Base-by-base conservation (phyloP, 2,797 vertebrate species). In the Melanotaenia nigrans region DNA sequence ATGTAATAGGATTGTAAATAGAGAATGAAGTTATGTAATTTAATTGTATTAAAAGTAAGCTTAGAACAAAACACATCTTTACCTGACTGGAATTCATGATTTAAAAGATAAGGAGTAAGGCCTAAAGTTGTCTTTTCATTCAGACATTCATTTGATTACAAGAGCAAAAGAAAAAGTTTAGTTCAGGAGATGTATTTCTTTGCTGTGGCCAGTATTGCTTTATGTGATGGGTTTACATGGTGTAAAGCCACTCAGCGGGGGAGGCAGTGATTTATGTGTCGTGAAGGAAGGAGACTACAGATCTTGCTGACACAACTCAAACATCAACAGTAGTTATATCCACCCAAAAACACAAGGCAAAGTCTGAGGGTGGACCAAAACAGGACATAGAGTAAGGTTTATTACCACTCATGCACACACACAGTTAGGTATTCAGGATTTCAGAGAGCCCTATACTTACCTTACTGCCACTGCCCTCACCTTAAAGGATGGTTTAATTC, bases 291-390 rank as follows among this genome's bases (percentile, higher is more conserved):
- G 68, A 60, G 47, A 69, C 79, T 58, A 61, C 83, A 86, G 74
- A 74, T 85, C 77, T 66, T 65, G 36, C 81, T 74, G 74, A 79
- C 83, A 85, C 73, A 60, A 80, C 53, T 77, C 63, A 56, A 66
- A 71, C 69, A 79, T 89, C 83, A 80, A 63, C 9, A 65, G 58
- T 78, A 88, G 82, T 87, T 79, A 86, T 69, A 78, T 80, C 68
- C 69, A 33, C 64, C 74, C 60, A 61, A 75, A 82, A 82, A 76
- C 61, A 83, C 82, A 80, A 77, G 45, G 67, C 59, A 54, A 86
- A 78, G 75, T 72, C 61, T 38, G 60, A 85, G 65, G 81, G 77
- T 81, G 72, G 77, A 85, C 65, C 77, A 54, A 73, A 79, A 38
- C 51, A 59, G 67, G 59, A 38, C 75, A 77, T 83, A 80, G 79